These are phyloP conservation scores for Diplolepis rosae DNA, from an alignment of 2,888 invertebrate species.

Conservation along the genomic window DNA sequence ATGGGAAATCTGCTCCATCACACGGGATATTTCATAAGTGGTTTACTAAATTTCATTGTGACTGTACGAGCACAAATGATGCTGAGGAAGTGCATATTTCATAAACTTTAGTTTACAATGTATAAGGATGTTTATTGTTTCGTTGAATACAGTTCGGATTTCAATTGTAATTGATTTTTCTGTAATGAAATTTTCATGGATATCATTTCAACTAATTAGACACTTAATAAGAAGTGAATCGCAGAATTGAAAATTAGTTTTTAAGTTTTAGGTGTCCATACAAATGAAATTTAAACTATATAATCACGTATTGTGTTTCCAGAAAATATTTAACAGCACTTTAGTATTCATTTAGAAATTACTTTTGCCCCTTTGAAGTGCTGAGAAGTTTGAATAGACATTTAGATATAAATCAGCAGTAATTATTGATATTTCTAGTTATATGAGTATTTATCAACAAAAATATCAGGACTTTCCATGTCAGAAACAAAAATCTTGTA, in stretches of 20 bases:
- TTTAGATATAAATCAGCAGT: not conserved
- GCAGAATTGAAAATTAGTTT: not conserved
- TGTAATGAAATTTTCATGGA: conserved; percentile 1
- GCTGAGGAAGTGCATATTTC: no score
- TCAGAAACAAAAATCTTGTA: not conserved
- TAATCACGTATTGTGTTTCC: not conserved
- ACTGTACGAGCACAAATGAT: no score
- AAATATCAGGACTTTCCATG: not conserved
- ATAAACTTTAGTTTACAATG: no score
- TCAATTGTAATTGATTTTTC: not conserved
- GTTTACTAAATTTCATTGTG: no score
- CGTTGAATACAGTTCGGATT: conserved; percentile 16
- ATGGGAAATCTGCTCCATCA: no score
- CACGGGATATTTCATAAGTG: no score
- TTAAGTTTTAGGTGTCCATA: conserved; percentile 4
- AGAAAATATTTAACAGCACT: not conserved
- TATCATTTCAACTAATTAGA: conserved; percentile 17
- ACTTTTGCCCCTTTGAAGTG: not conserved
- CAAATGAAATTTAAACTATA: not conserved
- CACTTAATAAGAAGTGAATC: not conserved
- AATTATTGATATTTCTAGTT: not conserved
- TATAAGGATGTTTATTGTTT: no score
- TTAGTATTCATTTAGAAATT: not conserved
- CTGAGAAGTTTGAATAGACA: not conserved
- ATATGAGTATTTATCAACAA: not conserved